These are phyloP conservation scores for Garra rufa DNA, from an alignment of 2,113 vertebrate species.

Conservation along the genomic window DNA sequence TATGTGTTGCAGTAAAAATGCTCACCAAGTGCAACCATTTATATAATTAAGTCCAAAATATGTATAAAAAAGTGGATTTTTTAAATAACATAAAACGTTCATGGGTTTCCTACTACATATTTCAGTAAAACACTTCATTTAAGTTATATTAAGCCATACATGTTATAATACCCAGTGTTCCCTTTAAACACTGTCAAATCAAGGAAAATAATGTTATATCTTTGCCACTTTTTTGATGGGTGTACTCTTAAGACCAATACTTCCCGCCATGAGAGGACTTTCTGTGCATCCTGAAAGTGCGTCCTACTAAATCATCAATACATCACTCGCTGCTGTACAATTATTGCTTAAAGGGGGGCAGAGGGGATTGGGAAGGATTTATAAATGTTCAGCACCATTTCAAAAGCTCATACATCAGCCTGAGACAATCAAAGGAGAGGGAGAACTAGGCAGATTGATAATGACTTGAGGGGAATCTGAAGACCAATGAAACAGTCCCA, in stretches of 20 bases:
- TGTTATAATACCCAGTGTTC: too few relatives aligned
- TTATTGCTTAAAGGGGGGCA: slow-evolving; percentile 74
- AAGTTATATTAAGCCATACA: too few relatives aligned
- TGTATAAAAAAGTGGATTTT: too few relatives aligned
- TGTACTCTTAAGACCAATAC: background rate
- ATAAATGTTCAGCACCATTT: slow-evolving; percentile 75
- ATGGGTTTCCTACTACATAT: too few relatives aligned
- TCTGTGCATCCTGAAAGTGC: slow-evolving; percentile 5
- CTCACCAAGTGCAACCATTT: too few relatives aligned
- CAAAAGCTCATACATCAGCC: slow-evolving; percentile 55
- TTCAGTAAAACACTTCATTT: too few relatives aligned
- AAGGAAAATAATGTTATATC: background rate
- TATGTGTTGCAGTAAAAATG: too few relatives aligned
- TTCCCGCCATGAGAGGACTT: background rate
- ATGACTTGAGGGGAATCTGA: background rate
- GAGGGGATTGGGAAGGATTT: slow-evolving; percentile 60
- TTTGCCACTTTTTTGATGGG: background rate
- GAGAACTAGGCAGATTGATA: slow-evolving; percentile 20
- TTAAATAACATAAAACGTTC: too few relatives aligned
- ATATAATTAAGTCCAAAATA: too few relatives aligned
- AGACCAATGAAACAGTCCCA: background rate
- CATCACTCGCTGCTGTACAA: slow-evolving; percentile 48
- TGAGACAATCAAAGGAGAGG: slow-evolving; percentile 32
- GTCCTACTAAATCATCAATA: background rate
- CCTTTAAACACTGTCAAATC: background rate